phyloP scores from a whole-genome alignment of 2,113 vertebrate genomes.

The Alouatta palliata region DNA sequence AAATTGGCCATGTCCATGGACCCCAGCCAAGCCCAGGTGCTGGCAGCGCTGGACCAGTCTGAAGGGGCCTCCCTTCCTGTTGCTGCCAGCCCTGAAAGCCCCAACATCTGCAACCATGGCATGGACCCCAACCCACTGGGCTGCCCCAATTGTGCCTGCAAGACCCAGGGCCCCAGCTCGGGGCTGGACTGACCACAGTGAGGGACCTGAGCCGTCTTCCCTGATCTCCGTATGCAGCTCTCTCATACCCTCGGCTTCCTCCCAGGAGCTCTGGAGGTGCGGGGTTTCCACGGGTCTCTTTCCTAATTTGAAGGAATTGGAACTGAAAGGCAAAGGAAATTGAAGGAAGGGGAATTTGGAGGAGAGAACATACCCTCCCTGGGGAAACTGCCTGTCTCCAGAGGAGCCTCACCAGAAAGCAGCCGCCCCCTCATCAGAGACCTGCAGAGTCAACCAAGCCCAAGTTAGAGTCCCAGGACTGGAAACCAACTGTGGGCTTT shows the following conservation, averaged over 20 bases:
- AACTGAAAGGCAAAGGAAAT: background rate
- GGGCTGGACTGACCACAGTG: constrained; percentile 49
- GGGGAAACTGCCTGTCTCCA: background rate
- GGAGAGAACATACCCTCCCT: background rate
- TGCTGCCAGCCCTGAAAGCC: accelerated
- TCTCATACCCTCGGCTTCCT: background rate
- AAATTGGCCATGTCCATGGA: background rate
- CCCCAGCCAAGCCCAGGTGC: background rate
- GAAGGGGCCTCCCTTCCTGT: background rate
- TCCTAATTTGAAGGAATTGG: background rate
- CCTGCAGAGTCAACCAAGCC: background rate
- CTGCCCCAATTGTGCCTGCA: constrained; percentile 13
- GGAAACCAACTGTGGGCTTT: background rate
- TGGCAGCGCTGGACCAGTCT: background rate
- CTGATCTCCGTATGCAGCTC: background rate
- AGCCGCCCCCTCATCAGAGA: background rate
- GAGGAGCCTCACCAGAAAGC: too few species aligned
- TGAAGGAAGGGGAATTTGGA: accelerated
- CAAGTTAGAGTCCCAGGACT: background rate
- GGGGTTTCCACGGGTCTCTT: background rate
- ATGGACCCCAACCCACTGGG: background rate
- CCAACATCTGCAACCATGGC: background rate
- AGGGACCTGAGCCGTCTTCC: background rate
- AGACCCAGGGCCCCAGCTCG: background rate
- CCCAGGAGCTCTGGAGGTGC: accelerated